Conservation (phyloP, 2,113 vertebrate species). For the Vanacampus margaritifer region DNA sequence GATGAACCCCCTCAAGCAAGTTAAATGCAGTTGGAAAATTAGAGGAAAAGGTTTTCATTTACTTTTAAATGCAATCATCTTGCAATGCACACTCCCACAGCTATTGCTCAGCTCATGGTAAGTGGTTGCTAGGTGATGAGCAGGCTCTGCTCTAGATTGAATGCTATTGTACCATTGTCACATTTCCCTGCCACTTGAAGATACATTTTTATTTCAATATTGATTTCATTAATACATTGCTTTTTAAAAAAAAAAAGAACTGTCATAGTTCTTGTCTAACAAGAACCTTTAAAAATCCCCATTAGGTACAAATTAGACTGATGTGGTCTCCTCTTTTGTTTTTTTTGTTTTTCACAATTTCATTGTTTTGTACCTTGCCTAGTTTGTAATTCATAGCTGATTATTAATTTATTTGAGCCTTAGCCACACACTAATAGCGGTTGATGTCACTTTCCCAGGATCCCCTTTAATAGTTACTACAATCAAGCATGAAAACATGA, state of each 20-base stretch:
- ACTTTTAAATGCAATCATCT: slow-evolving; percentile 40
- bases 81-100: slow-evolving; percentile 17
- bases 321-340: no score
- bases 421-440: not conserved
- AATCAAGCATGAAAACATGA: not conserved
- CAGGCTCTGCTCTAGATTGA: not conserved
- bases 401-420: not conserved
- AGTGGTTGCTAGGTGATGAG: slow-evolving; percentile 3
- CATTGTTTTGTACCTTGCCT: no score
- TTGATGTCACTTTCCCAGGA: not conserved
- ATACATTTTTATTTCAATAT: no score
- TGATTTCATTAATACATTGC: no score
- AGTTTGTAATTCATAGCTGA: no score
- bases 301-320: no score
- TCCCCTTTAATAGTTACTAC: not conserved
- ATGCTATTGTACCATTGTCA: not conserved
- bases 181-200: not conserved
- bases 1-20: slow-evolving; percentile 42
- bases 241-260: not conserved
- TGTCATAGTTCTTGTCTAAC: not conserved
- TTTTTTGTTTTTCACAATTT: no score
- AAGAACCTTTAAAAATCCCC: not conserved
- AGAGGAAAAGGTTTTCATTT: slow-evolving; percentile 14
- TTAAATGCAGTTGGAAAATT: slow-evolving; percentile 32
- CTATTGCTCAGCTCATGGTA: slow-evolving; percentile 21